Evolutionary conservation across 2,888 invertebrate species (phyloP), one percentile per base, ranked within the genome.

Genomic region (Gryllus longicercus): DNA sequence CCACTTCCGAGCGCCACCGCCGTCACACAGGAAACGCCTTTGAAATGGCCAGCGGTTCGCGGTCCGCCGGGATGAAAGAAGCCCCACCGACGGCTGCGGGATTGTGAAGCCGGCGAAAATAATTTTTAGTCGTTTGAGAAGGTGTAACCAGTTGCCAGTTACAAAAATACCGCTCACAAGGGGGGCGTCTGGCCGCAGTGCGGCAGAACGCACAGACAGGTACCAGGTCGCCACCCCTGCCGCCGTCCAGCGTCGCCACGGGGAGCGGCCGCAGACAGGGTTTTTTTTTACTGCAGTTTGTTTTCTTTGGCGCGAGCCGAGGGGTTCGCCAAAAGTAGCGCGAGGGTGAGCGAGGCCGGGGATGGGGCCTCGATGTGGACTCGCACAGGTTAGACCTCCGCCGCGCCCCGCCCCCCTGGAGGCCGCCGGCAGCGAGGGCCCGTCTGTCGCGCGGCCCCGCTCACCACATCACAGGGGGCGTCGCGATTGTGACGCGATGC

Each of bases 91-190:
- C 14, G 63, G 63, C 12, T 4, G 4, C 63, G 3, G 63, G 8
- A 14, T 8, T 38, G 38, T 38, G 38, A 38, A 63, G 63, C 14
- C 14, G 63, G 63, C 63, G 14, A 63, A 63, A 63, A 63, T 63
- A 63, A 63, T 63, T 63, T 63, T n/a, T 63, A 63, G 63, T 63
- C 63, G 63, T 63, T 63, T 63, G 63, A 63, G 63, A n/a, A 63
- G 63, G 63, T 63, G 63, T 63, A n/a, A 63, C 16, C n/a, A 63
- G 63, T 63, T 38, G 63, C n/a, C 63, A 63, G 63, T 18, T 63
- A 63, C 63, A 63, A 63, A n/a, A 63, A 63, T 63, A 63, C 0
- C 16, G 63, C 14, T n/a, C 63, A n/a, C 16, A 63, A 63, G 63
- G n/a, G 63, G n/a, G 63, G 5, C n/a, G n/a, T 14, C 16, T 3